These are phyloP conservation scores for Gallinago paraguaiae DNA, from an alignment of 2,113 vertebrate species.

Conservation along the genomic window DNA sequence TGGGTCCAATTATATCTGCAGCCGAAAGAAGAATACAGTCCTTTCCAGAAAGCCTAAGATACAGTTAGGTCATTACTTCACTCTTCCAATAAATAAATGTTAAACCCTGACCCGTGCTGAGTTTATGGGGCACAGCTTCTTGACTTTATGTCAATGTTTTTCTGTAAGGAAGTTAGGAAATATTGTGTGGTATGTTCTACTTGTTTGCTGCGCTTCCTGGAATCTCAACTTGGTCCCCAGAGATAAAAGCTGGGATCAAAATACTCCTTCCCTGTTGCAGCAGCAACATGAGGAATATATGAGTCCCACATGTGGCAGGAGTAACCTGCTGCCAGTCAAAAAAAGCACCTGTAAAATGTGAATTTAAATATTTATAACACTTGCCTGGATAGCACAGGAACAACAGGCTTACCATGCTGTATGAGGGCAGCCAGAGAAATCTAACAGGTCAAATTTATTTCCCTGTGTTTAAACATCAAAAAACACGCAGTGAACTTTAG, in stretches of 20 bases:
- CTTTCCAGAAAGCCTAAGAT: background rate
- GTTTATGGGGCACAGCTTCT: slow-evolving; percentile 29
- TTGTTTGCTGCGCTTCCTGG: slow-evolving; percentile 25
- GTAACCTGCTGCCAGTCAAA: background rate
- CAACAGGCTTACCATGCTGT: background rate
- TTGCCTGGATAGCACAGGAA: background rate
- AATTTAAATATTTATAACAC: background rate
- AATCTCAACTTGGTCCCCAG: background rate
- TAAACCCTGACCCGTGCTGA: slow-evolving; percentile 6
- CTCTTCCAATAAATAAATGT: slow-evolving; percentile 22
- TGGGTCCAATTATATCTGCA: slow-evolving; percentile 35
- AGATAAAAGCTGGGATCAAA: background rate
- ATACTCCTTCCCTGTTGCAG: background rate
- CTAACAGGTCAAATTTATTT: background rate
- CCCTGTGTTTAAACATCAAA: background rate
- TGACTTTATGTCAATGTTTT: background rate
- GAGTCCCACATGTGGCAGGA: background rate
- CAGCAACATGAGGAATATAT: background rate
- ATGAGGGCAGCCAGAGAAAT: background rate
- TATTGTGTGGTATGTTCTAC: background rate
- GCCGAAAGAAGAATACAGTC: slow-evolving; percentile 4
- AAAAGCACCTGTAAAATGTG: background rate
- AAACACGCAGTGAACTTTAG: background rate
- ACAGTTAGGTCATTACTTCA: background rate
- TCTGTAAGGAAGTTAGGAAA: slow-evolving; percentile 46